Conservation (phyloP, 2,888 invertebrate species). For the Strigamia transsilvanica region DNA sequence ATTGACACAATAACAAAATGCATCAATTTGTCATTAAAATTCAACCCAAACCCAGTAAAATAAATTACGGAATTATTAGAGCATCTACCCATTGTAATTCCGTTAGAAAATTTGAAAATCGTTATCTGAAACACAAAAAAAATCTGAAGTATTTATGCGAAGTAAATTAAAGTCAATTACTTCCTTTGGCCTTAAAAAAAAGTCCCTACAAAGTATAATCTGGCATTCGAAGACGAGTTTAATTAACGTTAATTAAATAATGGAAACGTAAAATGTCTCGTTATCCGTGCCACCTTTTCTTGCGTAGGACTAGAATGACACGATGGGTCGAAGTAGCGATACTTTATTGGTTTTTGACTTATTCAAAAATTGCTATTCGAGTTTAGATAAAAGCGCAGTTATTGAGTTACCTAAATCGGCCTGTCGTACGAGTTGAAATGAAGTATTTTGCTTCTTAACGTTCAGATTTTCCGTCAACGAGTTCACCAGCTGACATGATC, state of each 20-base stretch:
- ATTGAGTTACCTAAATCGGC: neutral
- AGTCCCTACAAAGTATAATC: constrained; percentile 1
- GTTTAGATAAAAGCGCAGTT: neutral
- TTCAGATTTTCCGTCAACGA: neutral
- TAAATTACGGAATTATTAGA: too few relatives aligned
- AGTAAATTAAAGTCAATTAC: neutral
- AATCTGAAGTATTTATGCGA: neutral
- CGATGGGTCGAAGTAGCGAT: neutral
- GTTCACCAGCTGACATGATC: neutral
- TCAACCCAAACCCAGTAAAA: too few relatives aligned
- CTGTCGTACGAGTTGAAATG: neutral
- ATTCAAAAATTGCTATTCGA: neutral
- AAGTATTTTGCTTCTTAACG: neutral
- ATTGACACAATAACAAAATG: too few relatives aligned
- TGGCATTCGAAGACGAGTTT: neutral
- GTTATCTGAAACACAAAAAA: too few relatives aligned
- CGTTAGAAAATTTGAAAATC: too few relatives aligned
- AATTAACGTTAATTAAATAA: constrained; percentile 1
- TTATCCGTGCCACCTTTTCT: neutral
- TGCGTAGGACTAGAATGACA: neutral
- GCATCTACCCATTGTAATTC: too few relatives aligned
- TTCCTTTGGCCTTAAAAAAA: neutral
- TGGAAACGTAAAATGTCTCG: neutral
- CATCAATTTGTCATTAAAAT: too few relatives aligned
- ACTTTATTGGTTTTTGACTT: neutral